Evolutionary conservation across 2,888 invertebrate genomes (phyloP).

Genomic region (Tanytarsus gracilentus): DNA sequence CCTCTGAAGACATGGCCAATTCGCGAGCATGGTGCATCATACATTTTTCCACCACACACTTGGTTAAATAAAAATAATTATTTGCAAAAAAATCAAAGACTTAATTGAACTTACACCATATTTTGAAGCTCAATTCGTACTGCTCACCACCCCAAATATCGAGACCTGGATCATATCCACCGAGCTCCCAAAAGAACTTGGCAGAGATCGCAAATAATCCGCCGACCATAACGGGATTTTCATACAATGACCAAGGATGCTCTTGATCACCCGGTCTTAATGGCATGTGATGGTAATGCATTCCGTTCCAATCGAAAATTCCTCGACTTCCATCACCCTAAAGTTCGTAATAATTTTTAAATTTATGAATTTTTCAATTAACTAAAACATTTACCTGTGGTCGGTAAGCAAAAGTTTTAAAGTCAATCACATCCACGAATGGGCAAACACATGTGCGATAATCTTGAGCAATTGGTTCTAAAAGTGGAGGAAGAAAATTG

Average conservation of each 20-base stretch:
- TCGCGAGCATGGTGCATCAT: conserved; percentile 86
- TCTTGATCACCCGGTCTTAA: conserved; percentile 18
- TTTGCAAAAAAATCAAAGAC: not conserved
- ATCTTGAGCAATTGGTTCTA: conserved; percentile 81
- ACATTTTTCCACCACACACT: conserved; percentile 89
- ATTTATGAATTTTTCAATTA: no score
- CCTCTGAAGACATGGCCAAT: conserved; percentile 86
- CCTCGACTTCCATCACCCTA: conserved; percentile 18
- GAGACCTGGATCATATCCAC: conserved; percentile 83
- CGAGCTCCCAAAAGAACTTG: conserved; percentile 91
- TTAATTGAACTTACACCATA: conserved; percentile 48
- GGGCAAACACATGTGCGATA: conserved; percentile 87
- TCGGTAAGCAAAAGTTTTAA: conserved; percentile 33
- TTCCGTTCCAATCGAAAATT: conserved; percentile 21
- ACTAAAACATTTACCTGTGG: no score
- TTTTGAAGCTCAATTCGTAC: conserved; percentile 92
- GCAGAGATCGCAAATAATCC: conserved; percentile 88
- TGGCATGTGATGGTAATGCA: conserved; percentile 15
- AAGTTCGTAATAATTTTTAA: no score
- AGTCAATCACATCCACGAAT: conserved; percentile 84
- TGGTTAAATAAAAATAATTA: conserved; percentile 38
- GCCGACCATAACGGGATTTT: conserved; percentile 63
- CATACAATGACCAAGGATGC: not conserved
- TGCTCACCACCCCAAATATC: conserved; percentile 90
- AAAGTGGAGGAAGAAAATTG: conserved; percentile 84